Evolutionary conservation across 2,113 vertebrate genomes (phyloP).

Genomic region (Coturnix japonica): DNA sequence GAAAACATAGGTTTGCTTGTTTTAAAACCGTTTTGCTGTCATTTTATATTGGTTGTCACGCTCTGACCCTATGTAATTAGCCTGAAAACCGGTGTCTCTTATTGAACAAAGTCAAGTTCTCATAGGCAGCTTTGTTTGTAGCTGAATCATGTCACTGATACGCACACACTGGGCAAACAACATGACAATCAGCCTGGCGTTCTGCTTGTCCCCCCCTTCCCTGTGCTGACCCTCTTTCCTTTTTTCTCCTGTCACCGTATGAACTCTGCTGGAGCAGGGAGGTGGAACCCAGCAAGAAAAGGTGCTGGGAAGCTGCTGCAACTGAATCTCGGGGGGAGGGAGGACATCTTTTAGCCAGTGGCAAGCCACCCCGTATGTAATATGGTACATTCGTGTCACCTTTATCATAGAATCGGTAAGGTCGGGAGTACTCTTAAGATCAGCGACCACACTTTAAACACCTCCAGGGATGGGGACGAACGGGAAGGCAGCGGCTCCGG

Average conservation of each 20-base stretch:
- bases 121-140: not conserved
- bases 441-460: not conserved
- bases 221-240: not conserved
- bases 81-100: not conserved
- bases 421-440: not conserved
- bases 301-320: not conserved
- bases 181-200: accelerated
- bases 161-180: not conserved
- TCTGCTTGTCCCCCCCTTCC: not conserved
- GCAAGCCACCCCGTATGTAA: not conserved
- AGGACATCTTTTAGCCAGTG: not conserved
- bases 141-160: not conserved
- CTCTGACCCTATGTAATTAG: not conserved
- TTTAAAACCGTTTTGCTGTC: not conserved
- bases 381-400: accelerated
- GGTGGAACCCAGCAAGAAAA: not conserved
- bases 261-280: not conserved
- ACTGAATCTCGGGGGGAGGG: not conserved
- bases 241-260: not conserved
- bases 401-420: accelerated
- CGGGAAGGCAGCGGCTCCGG: not conserved
- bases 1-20: not conserved
- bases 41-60: not conserved
- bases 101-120: not conserved
- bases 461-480: not conserved